Conservation (phyloP, 2,113 vertebrate genomes). For the Dendropsophus ebraccatus region DNA sequence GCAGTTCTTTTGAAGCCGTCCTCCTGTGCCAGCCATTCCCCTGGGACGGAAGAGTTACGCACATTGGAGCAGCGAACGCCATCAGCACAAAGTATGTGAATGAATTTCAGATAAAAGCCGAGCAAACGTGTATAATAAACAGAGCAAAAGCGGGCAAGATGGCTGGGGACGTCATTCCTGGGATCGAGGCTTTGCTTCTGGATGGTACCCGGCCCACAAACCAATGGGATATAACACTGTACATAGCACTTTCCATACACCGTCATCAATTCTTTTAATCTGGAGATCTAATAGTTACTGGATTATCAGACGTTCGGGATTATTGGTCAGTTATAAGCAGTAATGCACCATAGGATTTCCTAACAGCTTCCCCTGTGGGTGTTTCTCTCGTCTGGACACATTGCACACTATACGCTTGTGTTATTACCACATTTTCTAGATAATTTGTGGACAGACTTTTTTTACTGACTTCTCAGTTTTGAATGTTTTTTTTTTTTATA, state of each 20-base stretch:
- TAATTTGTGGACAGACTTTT: no score
- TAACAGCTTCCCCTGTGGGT: no score
- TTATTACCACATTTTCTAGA: no score
- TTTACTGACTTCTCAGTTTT: no score
- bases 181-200: not conserved
- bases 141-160: not conserved
- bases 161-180: not conserved
- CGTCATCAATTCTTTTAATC: not conserved
- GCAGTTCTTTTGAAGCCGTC: slow-evolving; percentile 2
- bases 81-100: slow-evolving; percentile 14
- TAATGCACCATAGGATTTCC: no score
- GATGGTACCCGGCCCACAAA: not conserved
- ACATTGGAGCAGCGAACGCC: not conserved
- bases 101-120: not conserved
- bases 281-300: not conserved
- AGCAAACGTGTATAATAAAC: not conserved
- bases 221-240: not conserved
- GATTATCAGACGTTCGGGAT: not conserved
- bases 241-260: not conserved
- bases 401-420: no score
- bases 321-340: no score
- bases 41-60: slow-evolving; percentile 15
- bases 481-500: no score
- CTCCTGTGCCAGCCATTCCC: slow-evolving; percentile 23
- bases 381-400: no score